Conservation (phyloP, 2,888 invertebrate species). For the Lasioglossum figueresi region DNA sequence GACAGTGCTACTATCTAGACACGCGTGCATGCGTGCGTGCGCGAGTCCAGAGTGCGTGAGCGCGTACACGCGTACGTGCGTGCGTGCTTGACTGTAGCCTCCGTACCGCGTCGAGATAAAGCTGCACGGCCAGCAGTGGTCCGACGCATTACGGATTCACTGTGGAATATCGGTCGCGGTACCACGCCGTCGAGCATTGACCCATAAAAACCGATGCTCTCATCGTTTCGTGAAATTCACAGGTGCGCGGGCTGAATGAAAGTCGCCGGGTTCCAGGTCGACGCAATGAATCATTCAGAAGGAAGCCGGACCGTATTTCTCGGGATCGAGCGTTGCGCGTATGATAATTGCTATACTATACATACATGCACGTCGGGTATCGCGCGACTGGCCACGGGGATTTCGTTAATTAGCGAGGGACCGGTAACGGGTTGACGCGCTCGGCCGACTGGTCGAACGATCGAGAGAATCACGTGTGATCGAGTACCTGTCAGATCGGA, state of each 20-base stretch:
- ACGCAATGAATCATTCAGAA: constrained; percentile 32
- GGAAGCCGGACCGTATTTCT: background rate
- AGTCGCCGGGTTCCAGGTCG: constrained; percentile 10
- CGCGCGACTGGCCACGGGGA: background rate
- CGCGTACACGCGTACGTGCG: background rate
- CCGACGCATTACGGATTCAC: constrained; percentile 21
- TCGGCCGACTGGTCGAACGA: background rate
- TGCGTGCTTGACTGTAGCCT: background rate
- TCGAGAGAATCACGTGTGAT: constrained; percentile 58
- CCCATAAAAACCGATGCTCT: background rate
- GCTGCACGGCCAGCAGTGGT: constrained; percentile 1
- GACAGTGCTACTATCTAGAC: background rate
- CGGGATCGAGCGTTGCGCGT: background rate
- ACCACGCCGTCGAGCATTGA: background rate
- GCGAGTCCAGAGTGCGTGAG: background rate
- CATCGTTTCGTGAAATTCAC: constrained; percentile 8
- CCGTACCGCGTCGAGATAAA: constrained; percentile 47
- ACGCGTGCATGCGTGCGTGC: background rate
- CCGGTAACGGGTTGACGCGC: background rate
- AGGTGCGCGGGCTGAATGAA: constrained; percentile 32
- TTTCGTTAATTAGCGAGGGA: constrained; percentile 2
- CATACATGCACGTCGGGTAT: background rate
- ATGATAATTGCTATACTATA: background rate
- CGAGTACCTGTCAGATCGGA: constrained; percentile 67
- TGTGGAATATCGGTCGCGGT: constrained; percentile 4